Percentiles rank a stretch among this genome's conserved stretches.
phyloP scores from a whole-genome alignment of 2,113 vertebrate genomes.

The Melanerpes formicivorus region DNA sequence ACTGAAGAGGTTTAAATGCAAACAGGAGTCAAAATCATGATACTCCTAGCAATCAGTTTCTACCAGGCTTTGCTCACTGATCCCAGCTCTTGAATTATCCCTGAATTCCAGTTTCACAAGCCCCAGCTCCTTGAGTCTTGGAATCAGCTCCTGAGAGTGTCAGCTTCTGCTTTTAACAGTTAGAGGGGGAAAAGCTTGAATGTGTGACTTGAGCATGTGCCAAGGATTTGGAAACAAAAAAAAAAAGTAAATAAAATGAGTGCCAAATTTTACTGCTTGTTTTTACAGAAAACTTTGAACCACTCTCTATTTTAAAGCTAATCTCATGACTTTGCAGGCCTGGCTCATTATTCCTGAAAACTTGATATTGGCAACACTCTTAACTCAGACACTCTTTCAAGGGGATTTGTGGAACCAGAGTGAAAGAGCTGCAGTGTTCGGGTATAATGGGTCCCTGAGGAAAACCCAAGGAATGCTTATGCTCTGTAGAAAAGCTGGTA shows the following conservation, averaged over 20 bases:
- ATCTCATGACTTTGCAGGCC: conserved; percentile 33
- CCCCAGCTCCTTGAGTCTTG: neutral
- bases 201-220: conserved; percentile 47
- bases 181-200: conserved; percentile 26
- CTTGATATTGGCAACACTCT: neutral
- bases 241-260: conserved; percentile 26
- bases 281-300: neutral
- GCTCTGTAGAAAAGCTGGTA: conserved; percentile 18
- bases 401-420: neutral
- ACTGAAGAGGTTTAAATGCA: neutral
- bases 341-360: conserved; percentile 33
- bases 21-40: neutral
- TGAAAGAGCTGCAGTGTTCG: conserved; percentile 43
- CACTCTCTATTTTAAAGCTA: conserved; percentile 47
- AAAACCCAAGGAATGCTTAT: conserved; percentile 30
- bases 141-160: neutral
- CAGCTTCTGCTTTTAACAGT: conserved; percentile 58
- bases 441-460: neutral
- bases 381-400: conserved; percentile 23
- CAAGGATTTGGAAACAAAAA: conserved; percentile 43
- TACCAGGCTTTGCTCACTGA: neutral
- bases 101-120: neutral
- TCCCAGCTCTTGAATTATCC: neutral
- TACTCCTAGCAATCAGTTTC: neutral
- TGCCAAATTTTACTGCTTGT: conserved; percentile 32